These are phyloP conservation scores for Lepidonotus clava DNA, from an alignment of 2,888 invertebrate species.

Conservation along the genomic window DNA sequence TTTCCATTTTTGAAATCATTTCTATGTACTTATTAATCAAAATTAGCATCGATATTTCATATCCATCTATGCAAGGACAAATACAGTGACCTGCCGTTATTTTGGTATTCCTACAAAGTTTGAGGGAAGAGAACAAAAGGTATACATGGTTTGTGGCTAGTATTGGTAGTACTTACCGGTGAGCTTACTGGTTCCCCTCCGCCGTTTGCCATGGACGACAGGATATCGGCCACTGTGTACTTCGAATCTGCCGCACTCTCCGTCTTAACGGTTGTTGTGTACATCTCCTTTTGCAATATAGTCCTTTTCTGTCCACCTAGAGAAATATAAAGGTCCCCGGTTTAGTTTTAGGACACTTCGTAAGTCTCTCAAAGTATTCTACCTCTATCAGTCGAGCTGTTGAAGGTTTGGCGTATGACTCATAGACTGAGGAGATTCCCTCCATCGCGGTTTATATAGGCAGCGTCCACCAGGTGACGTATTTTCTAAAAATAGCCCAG, in stretches of 20 bases:
- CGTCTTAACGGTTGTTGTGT: conserved; percentile 25
- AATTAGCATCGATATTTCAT: too few species aligned
- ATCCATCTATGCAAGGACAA: too few species aligned
- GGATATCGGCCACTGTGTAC: conserved; percentile 78
- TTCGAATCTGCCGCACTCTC: conserved; percentile 60
- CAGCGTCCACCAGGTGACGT: conserved; percentile 15
- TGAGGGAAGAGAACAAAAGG: background rate
- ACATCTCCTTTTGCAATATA: background rate
- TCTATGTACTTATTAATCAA: too few species aligned
- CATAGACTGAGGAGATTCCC: conserved; percentile 5
- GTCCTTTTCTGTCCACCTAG: background rate
- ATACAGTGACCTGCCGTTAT: too few species aligned
- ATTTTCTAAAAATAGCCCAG: conserved; percentile 15
- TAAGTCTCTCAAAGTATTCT: background rate
- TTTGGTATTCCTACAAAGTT: too few species aligned
- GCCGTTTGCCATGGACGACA: conserved; percentile 79
- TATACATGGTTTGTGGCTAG: background rate
- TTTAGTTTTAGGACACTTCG: background rate
- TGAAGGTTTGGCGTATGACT: background rate
- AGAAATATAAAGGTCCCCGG: background rate
- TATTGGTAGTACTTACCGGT: conserved; percentile 62
- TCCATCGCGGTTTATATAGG: conserved; percentile 19
- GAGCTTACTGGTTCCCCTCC: conserved; percentile 66
- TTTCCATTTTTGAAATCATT: too few species aligned
- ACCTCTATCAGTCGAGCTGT: background rate